A percentile compares a stretch with the other conserved stretches of the same genome.
Evolutionary conservation across 2,113 vertebrate species (phyloP).

Genomic region (Calonectris borealis): DNA sequence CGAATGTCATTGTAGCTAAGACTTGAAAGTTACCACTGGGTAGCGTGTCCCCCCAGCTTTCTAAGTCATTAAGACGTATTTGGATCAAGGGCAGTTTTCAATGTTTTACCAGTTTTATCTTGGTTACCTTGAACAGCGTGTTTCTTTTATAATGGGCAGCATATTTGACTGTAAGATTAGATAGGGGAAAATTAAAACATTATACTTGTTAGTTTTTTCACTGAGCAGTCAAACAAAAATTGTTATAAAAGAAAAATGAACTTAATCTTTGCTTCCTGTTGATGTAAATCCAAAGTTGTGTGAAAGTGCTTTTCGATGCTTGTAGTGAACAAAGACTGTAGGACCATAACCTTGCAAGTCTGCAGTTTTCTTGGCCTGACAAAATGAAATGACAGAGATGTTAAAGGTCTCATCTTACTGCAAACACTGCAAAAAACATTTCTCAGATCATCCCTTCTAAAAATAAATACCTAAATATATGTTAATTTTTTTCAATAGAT

Average conservation of each 20-base stretch:
- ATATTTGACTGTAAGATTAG: constrained; percentile 5
- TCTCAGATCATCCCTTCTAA: neutral
- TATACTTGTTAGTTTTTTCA: neutral
- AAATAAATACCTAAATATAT: neutral
- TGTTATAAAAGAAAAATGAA: neutral
- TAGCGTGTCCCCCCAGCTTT: neutral
- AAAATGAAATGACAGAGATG: neutral
- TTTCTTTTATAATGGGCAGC: neutral
- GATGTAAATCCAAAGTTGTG: neutral
- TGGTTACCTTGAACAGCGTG: neutral
- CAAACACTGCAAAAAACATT: neutral
- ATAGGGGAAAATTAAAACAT: neutral
- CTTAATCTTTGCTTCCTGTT: neutral
- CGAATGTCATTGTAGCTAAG: neutral
- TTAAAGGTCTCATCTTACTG: neutral
- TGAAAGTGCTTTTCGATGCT: neutral
- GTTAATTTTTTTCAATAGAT: neutral
- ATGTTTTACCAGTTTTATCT: neutral
- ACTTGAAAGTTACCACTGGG: neutral
- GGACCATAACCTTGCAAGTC: neutral
- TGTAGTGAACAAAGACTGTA: neutral
- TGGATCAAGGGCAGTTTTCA: neutral
- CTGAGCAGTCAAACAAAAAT: neutral
- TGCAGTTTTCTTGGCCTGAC: neutral
- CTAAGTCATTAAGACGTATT: neutral